phyloP scores from a whole-genome alignment of 2,113 vertebrate species.

The Crotalus helleri region DNA sequence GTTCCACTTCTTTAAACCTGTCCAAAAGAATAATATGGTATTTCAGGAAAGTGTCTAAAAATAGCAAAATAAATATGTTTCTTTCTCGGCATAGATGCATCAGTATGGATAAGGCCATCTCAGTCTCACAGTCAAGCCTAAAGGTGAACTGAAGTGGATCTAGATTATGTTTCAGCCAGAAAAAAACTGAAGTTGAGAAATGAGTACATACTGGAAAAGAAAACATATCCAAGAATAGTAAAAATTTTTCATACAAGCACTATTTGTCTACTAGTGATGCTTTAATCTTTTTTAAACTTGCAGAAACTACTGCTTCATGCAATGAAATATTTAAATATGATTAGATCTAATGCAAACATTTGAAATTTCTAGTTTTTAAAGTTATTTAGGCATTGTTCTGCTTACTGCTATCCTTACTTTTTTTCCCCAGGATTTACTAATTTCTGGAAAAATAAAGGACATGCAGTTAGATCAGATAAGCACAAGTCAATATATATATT shows the following conservation, averaged over 20 bases:
- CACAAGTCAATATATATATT: background rate
- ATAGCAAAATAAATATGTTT: background rate
- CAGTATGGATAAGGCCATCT: background rate
- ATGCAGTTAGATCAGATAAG: background rate
- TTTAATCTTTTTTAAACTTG: background rate
- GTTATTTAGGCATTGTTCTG: background rate
- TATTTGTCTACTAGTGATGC: background rate
- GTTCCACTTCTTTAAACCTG: background rate
- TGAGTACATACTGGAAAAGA: background rate
- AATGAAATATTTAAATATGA: background rate
- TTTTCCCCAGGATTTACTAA: background rate
- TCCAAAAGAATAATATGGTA: background rate
- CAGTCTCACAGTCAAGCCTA: background rate
- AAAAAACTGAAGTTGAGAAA: background rate
- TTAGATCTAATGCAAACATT: background rate
- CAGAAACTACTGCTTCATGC: background rate
- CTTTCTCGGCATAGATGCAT: background rate
- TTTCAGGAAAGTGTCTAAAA: background rate
- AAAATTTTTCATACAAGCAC: background rate
- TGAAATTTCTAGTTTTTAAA: background rate
- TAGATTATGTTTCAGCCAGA: background rate
- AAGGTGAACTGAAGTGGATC: background rate
- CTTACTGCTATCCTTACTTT: background rate
- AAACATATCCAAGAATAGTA: background rate
- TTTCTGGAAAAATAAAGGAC: background rate